Conservation (phyloP, 2,888 invertebrate genomes). For the Drosophila picticornis region DNA sequence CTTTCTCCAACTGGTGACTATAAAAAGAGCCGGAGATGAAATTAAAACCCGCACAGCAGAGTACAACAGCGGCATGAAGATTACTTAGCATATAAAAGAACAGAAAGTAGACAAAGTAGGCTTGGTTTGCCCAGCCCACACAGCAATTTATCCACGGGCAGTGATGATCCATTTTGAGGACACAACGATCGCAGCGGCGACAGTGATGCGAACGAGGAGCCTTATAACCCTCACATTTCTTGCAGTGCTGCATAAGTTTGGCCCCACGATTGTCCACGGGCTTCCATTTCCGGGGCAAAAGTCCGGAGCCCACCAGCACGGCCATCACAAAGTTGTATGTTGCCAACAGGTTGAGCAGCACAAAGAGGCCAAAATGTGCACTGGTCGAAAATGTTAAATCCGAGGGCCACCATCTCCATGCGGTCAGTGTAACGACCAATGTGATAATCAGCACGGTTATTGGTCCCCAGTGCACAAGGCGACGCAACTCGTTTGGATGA, state of each 20-base stretch:
- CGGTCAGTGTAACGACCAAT: slow-evolving; percentile 88
- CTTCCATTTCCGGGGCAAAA: slow-evolving; percentile 93
- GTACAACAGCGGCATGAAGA: slow-evolving; percentile 91
- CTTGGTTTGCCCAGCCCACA: slow-evolving; percentile 97
- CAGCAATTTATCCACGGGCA: slow-evolving; percentile 99
- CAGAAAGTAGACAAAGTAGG: slow-evolving; percentile 95
- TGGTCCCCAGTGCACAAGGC: slow-evolving; percentile 68
- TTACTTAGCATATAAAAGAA: slow-evolving; percentile 95
- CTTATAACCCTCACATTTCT: slow-evolving; percentile 95
- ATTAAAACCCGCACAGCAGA: slow-evolving; percentile 89
- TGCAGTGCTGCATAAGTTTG: slow-evolving; percentile 93
- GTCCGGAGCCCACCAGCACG: slow-evolving; percentile 95
- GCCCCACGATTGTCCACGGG: slow-evolving; percentile 90
- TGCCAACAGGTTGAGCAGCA: slow-evolving; percentile 91
- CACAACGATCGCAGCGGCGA: slow-evolving; percentile 95
- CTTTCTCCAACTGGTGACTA: slow-evolving; percentile 87
- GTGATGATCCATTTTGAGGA: slow-evolving; percentile 98
- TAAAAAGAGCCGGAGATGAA: slow-evolving; percentile 88
- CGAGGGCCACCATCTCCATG: slow-evolving; percentile 95
- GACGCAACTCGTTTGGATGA: slow-evolving; percentile 26
- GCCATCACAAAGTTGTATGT: slow-evolving; percentile 95
- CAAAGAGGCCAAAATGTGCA: slow-evolving; percentile 90
- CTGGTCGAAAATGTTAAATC: slow-evolving; percentile 88
- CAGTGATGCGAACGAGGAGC: slow-evolving; percentile 98
- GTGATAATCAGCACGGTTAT: slow-evolving; percentile 15